Conservation (phyloP, 2,888 invertebrate species). For the Icerya purchasi region DNA sequence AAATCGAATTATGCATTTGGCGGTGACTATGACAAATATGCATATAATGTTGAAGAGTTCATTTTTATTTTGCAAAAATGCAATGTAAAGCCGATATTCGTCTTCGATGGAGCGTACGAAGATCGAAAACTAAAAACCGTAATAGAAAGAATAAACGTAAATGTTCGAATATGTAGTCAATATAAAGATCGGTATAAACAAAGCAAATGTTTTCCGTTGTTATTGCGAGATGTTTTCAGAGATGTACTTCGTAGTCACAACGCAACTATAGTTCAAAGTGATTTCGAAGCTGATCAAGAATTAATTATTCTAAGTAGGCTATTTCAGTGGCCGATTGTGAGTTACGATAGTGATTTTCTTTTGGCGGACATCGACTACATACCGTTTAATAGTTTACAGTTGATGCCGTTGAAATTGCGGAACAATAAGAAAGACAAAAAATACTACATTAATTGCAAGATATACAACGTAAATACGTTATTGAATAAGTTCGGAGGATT, state of each 20-base stretch:
- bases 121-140: constrained; percentile 45
- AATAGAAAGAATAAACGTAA: constrained; percentile 28
- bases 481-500: constrained; percentile 41
- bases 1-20: constrained; percentile 51
- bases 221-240: constrained; percentile 50
- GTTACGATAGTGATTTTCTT: constrained; percentile 86
- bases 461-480: constrained; percentile 50
- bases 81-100: constrained; percentile 44
- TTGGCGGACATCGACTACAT: constrained; percentile 67
- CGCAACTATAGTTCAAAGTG: constrained; percentile 45
- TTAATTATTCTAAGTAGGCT: constrained; percentile 59
- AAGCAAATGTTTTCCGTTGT: constrained; percentile 39
- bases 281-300: constrained; percentile 77
- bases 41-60: constrained; percentile 39
- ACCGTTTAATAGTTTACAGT: constrained; percentile 44
- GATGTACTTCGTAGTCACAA: constrained; percentile 42
- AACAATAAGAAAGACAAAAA: constrained; percentile 21
- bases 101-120: constrained; percentile 64
- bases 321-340: constrained; percentile 64
- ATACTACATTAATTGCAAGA: constrained; percentile 38
- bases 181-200: constrained; percentile 26
- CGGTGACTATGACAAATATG: constrained; percentile 63
- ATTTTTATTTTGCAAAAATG: constrained; percentile 47
- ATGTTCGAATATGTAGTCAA: constrained; percentile 24
- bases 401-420: constrained; percentile 22